These are phyloP conservation scores for Apantesis nais DNA, from an alignment of 2,888 invertebrate genomes.

Conservation along the genomic window DNA sequence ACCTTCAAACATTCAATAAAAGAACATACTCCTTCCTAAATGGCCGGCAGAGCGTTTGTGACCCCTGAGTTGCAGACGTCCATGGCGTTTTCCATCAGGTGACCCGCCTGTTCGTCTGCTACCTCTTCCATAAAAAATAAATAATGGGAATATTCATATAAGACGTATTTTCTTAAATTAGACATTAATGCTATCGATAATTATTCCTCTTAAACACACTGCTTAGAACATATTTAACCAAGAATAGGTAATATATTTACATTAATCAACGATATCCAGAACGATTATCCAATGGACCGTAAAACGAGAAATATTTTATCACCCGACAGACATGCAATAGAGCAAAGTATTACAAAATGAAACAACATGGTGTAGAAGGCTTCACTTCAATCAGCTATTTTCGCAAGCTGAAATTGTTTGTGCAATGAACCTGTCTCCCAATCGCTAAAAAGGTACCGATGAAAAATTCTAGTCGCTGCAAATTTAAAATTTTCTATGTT, in stretches of 20 bases:
- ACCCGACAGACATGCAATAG: neutral
- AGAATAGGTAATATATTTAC: neutral
- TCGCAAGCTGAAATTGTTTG: conserved; percentile 4
- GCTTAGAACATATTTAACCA: neutral
- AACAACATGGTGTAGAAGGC: neutral
- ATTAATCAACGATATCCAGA: neutral
- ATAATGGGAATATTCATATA: neutral
- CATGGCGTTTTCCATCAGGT: too few species aligned
- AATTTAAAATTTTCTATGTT: neutral
- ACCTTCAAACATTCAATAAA: too few species aligned
- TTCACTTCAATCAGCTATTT: conserved; percentile 11
- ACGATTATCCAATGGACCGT: neutral
- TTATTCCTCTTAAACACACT: neutral
- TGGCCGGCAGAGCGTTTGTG: too few species aligned
- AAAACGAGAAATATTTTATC: neutral
- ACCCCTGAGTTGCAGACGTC: too few species aligned
- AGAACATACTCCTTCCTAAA: too few species aligned
- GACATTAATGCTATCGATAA: neutral
- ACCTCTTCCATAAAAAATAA: too few species aligned
- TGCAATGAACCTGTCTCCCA: conserved; percentile 2
- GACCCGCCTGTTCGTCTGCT: too few species aligned
- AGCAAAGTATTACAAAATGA: neutral
- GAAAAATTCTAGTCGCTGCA: neutral
- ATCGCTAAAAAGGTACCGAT: neutral
- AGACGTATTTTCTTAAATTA: neutral